Conservation (phyloP, 2,888 invertebrate genomes). For the Cremastinae sp. region DNA sequence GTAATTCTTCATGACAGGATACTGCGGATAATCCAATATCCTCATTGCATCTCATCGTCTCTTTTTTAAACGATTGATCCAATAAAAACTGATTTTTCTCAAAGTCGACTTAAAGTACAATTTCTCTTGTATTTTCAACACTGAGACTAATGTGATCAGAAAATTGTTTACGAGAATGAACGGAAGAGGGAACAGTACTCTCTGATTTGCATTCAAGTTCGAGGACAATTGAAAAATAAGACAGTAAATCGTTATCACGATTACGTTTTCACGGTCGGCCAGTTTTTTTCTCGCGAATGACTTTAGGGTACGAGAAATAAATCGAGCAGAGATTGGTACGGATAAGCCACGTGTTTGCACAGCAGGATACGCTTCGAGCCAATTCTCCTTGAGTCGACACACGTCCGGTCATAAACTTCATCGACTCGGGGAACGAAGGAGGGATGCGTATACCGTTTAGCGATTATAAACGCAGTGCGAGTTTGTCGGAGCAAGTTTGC, state of each 20-base stretch:
- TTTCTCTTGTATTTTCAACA: too few relatives aligned
- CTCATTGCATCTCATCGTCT: too few relatives aligned
- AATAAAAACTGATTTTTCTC: too few relatives aligned
- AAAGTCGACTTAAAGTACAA: too few relatives aligned
- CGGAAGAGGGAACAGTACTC: too few relatives aligned
- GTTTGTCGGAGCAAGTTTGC: slow-evolving; percentile 29
- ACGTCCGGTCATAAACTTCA: slow-evolving; percentile 47
- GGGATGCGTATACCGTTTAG: slow-evolving; percentile 26
- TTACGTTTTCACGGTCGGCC: not conserved
- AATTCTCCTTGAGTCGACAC: slow-evolving; percentile 27
- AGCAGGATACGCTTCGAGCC: slow-evolving; percentile 22
- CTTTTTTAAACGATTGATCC: too few relatives aligned
- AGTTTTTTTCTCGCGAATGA: not conserved
- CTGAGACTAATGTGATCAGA: too few relatives aligned
- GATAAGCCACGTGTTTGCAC: slow-evolving; percentile 30
- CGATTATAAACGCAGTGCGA: slow-evolving; percentile 49
- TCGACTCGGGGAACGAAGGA: slow-evolving; percentile 12
- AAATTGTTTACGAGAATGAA: too few relatives aligned
- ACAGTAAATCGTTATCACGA: slow-evolving; percentile 16
- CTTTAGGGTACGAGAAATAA: slow-evolving; percentile 19
- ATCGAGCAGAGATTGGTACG: slow-evolving; percentile 13
- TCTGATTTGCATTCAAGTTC: too few relatives aligned
- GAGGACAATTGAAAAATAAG: slow-evolving; percentile 6
- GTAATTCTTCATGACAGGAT: too few relatives aligned
- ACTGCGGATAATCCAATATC: too few relatives aligned